Percentiles rank a stretch among this genome's conserved stretches.
phyloP scores from a whole-genome alignment of 2,113 vertebrate species.

The Melanotaenia duboulayi region DNA sequence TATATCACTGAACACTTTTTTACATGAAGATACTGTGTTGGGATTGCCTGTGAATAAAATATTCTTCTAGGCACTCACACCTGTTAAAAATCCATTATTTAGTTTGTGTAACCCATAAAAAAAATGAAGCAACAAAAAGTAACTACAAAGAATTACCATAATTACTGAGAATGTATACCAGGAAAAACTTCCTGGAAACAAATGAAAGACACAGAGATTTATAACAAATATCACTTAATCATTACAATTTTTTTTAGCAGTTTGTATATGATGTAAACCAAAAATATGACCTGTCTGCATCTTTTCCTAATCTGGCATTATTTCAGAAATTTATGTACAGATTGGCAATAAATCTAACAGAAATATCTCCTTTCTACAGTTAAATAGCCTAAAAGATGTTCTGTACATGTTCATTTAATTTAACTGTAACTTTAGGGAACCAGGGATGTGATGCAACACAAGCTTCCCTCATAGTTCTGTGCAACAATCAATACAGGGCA shows the following conservation, averaged over 20 bases:
- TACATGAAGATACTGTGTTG: background rate
- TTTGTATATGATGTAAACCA: no score
- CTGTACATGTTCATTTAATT: constrained; percentile 7
- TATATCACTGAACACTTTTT: background rate
- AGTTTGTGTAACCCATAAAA: background rate
- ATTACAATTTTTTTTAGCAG: no score
- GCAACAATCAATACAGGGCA: background rate
- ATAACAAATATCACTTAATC: no score
- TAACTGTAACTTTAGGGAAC: background rate
- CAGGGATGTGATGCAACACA: background rate
- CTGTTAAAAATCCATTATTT: background rate
- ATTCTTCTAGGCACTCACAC: background rate
- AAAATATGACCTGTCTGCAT: background rate
- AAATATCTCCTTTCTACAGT: background rate
- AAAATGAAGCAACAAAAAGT: background rate
- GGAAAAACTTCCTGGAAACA: background rate
- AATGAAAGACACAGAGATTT: background rate
- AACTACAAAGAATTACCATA: background rate
- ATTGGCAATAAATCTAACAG: background rate
- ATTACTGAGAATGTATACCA: no score
- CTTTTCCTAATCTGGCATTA: background rate
- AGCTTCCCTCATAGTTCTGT: background rate
- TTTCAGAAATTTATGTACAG: no score
- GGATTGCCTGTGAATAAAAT: no score
- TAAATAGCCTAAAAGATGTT: background rate